phyloP scores from a whole-genome alignment of 1,140 invertebrate genomes.

The Ips nitidus region DNA sequence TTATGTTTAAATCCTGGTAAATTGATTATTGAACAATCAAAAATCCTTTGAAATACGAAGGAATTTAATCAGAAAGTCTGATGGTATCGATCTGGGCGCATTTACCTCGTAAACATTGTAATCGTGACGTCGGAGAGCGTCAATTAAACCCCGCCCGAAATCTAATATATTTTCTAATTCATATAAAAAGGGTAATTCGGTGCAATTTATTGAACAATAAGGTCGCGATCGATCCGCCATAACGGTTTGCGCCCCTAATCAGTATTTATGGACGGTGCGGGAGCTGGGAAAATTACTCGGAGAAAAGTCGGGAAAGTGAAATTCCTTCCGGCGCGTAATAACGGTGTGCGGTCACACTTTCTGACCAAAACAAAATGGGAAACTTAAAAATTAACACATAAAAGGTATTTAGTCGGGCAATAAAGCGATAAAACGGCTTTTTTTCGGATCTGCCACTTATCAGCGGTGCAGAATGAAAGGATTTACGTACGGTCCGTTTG shows the following conservation, averaged over 20 bases:
- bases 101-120: neutral
- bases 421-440: slow-evolving; percentile 27
- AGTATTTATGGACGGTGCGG: slow-evolving; percentile 11
- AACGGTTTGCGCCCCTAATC: slow-evolving; percentile 12
- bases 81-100: too few species aligned
- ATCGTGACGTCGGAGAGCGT: slow-evolving; percentile 3
- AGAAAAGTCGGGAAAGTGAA: too few species aligned
- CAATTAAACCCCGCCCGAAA: slow-evolving; percentile 19
- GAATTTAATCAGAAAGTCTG: too few species aligned
- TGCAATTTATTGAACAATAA: slow-evolving; percentile 25
- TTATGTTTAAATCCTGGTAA: too few species aligned
- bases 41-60: too few species aligned
- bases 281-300: too few species aligned
- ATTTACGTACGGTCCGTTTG: slow-evolving; percentile 17
- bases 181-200: slow-evolving; percentile 22
- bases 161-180: slow-evolving; percentile 26
- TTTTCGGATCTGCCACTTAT: slow-evolving; percentile 4
- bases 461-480: slow-evolving; percentile 6
- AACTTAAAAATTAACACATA: slow-evolving; percentile 27
- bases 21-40: too few species aligned
- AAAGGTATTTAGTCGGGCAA: slow-evolving; percentile 27
- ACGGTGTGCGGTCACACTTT: slow-evolving; percentile 15
- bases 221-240: slow-evolving; percentile 14
- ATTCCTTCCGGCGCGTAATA: too few species aligned
- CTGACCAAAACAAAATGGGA: slow-evolving; percentile 21